phyloP scores from a whole-genome alignment of 1,140 invertebrate species.

The Anadara kagoshimensis region DNA sequence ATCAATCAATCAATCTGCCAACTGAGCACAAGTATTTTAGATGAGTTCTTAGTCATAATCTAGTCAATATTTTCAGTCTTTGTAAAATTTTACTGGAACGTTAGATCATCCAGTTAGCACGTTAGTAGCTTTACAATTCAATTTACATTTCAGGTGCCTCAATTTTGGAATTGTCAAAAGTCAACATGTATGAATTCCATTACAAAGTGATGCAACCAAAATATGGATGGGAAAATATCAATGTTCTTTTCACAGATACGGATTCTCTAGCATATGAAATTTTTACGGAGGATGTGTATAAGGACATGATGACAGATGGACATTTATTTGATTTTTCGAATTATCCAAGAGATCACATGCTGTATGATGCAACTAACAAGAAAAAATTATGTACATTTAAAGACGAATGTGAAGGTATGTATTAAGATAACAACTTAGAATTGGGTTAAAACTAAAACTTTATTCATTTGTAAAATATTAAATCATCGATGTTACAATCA shows the following conservation, averaged over 20 bases:
- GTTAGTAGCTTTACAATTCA: too few relatives aligned
- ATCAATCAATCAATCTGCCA: background rate
- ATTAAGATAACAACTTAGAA: conserved; percentile 41
- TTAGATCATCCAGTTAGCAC: too few relatives aligned
- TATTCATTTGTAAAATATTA: too few relatives aligned
- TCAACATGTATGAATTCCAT: conserved; percentile 64
- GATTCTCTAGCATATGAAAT: conserved; percentile 72
- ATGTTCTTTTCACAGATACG: conserved; percentile 73
- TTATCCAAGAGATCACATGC: conserved; percentile 5
- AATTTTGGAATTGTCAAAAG: conserved; percentile 55
- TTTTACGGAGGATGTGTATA: conserved; percentile 63
- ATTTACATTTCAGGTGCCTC: background rate
- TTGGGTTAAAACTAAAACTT: too few relatives aligned
- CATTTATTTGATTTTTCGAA: conserved; percentile 42
- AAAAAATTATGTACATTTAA: conserved; percentile 34
- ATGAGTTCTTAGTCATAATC: too few relatives aligned
- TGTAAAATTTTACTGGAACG: too few relatives aligned
- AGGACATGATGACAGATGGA: conserved; percentile 22
- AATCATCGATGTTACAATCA: too few relatives aligned
- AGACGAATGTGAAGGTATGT: conserved; percentile 24
- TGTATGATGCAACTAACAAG: conserved; percentile 10
- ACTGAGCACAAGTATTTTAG: background rate
- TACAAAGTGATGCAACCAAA: conserved; percentile 61
- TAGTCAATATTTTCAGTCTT: too few relatives aligned
- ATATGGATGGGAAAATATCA: conserved; percentile 55